A percentile compares a stretch with the other conserved stretches of the same genome.
phyloP scores from a whole-genome alignment of 2,113 vertebrate genomes.

The Panthera uncia region DNA sequence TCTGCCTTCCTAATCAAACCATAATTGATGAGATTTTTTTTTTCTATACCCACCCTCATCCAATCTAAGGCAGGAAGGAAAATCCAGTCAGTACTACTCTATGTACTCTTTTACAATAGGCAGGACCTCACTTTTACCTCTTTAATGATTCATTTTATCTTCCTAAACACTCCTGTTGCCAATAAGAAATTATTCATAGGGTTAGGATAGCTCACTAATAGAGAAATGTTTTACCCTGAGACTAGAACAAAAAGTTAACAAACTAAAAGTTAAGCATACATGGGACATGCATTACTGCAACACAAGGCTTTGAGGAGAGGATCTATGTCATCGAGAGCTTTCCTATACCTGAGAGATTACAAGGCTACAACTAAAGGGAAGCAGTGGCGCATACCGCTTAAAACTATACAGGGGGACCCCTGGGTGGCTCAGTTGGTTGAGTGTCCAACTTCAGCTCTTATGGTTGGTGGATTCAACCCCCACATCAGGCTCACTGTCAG shows the following conservation, averaged over 20 bases:
- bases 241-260: not conserved
- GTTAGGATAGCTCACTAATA: not conserved
- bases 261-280: not conserved
- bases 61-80: not conserved
- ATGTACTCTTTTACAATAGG: not conserved
- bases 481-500: too few relatives aligned
- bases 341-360: not conserved
- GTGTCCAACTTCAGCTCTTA: too few relatives aligned
- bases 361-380: not conserved
- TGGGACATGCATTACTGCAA: not conserved
- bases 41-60: not conserved
- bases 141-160: not conserved
- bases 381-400: not conserved
- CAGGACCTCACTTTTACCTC: not conserved
- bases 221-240: not conserved
- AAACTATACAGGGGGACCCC: too few relatives aligned
- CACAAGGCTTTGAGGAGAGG: too few relatives aligned
- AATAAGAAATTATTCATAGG: not conserved
- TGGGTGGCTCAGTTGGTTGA: too few relatives aligned
- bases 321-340: not conserved
- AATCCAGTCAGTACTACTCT: not conserved
- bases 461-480: too few relatives aligned
- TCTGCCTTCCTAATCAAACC: not conserved
- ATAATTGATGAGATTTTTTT: not conserved
- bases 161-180: not conserved